A percentile compares a stretch with the other conserved stretches of the same genome.
These are phyloP conservation scores for Rhodeus uyekii DNA, from an alignment of 2,797 vertebrate species.

Conservation along the genomic window DNA sequence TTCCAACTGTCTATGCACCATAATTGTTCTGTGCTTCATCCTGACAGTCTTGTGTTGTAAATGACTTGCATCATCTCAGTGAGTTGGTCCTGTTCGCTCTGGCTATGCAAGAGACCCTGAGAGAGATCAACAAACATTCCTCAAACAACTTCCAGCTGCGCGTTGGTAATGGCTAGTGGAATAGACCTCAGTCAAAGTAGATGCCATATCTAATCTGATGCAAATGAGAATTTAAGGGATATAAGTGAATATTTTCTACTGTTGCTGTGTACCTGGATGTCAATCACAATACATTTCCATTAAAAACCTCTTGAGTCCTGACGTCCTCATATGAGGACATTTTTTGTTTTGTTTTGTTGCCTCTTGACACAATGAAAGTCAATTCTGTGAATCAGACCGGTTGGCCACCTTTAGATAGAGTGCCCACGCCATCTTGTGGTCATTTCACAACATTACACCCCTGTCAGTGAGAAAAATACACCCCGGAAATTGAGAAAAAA, in stretches of 20 bases:
- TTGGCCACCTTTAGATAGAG: too few relatives aligned
- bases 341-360: too few relatives aligned
- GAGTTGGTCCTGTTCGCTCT: slow-evolving; percentile 79
- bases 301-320: too few relatives aligned
- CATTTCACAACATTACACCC: too few relatives aligned
- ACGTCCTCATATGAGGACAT: too few relatives aligned
- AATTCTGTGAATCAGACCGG: too few relatives aligned
- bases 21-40: not conserved
- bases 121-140: slow-evolving; percentile 72
- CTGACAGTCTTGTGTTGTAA: slow-evolving; percentile 44
- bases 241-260: not conserved
- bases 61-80: slow-evolving; percentile 78
- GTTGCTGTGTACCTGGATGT: not conserved
- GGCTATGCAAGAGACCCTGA: slow-evolving; percentile 80
- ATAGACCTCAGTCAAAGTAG: not conserved
- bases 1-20: not conserved
- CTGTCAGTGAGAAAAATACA: too few relatives aligned
- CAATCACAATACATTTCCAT: not conserved
- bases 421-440: too few relatives aligned
- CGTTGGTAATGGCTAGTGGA: slow-evolving; percentile 64
- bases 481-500: too few relatives aligned
- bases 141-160: slow-evolving; percentile 79
- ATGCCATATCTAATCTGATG: slow-evolving; percentile 4
- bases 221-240: not conserved
- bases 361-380: too few relatives aligned